These are phyloP conservation scores for Lycodopsis pacificus DNA, from an alignment of 2,797 vertebrate species.

Conservation along the genomic window DNA sequence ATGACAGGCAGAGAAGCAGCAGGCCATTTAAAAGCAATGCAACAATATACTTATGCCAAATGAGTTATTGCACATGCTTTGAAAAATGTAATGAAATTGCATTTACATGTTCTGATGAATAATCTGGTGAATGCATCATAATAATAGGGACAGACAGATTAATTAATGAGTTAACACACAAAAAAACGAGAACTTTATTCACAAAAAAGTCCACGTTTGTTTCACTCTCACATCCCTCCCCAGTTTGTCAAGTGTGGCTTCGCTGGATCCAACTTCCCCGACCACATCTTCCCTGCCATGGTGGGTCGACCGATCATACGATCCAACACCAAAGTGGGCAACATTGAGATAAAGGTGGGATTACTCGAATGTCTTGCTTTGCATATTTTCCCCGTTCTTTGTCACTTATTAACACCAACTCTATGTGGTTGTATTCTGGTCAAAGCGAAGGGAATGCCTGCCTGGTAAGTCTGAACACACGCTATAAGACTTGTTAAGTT, in stretches of 20 bases:
- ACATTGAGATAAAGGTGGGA: constrained; percentile 88
- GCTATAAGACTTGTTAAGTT: constrained; percentile 9
- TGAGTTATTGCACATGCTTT: not conserved
- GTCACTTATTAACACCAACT: not conserved
- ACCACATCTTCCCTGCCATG: constrained; percentile 89
- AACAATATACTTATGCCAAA: not conserved
- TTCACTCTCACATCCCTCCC: constrained; percentile 24
- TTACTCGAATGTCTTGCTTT: not conserved
- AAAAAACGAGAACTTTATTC: constrained; percentile 6
- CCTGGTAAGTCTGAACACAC: not conserved
- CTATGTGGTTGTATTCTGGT: constrained; percentile 1
- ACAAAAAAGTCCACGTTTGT: not conserved
- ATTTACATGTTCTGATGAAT: constrained; percentile 13
- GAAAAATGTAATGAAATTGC: constrained; percentile 12
- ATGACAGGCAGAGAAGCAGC: constrained; percentile 3
- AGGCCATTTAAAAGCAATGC: constrained; percentile 9
- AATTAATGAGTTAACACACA: not conserved
- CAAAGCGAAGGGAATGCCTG: not conserved
- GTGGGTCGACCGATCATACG: constrained; percentile 87
- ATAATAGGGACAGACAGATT: constrained; percentile 27
- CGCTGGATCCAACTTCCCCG: constrained; percentile 88
- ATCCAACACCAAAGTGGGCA: constrained; percentile 85
- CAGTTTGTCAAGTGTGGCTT: constrained; percentile 90
- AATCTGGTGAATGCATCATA: constrained; percentile 37
- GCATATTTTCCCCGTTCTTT: not conserved